phyloP scores from a whole-genome alignment of 1,140 invertebrate genomes.

The Apis laboriosa region DNA sequence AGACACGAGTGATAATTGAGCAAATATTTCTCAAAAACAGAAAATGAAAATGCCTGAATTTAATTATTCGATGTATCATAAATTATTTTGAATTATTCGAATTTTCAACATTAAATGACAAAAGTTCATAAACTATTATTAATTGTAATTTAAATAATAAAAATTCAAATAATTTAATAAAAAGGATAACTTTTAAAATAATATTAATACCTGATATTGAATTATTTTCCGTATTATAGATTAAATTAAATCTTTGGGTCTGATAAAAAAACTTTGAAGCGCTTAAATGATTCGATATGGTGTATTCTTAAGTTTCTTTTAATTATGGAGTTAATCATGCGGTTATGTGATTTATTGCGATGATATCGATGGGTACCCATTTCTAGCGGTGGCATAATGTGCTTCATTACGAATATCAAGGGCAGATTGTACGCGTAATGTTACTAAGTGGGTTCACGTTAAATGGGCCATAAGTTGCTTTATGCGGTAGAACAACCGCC shows the following conservation, averaged over 20 bases:
- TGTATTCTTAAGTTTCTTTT: neutral
- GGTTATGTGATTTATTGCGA: constrained; percentile 15
- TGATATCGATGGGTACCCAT: constrained; percentile 18
- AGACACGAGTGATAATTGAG: neutral
- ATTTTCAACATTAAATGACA: neutral
- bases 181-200: neutral
- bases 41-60: neutral
- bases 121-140: neutral
- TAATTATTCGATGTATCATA: neutral
- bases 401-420: constrained; percentile 43
- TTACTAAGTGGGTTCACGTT: constrained; percentile 29
- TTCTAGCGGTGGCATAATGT: neutral
- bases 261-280: neutral
- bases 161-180: neutral
- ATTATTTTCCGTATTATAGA: neutral
- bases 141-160: neutral
- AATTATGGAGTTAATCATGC: constrained; percentile 8
- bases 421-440: constrained; percentile 28
- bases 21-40: neutral
- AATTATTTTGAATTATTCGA: neutral
- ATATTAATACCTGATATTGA: neutral
- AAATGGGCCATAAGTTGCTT: constrained; percentile 46
- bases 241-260: neutral
- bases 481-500: neutral
- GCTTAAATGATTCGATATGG: neutral